These are phyloP conservation scores for Proterorhinus semilunaris DNA, from an alignment of 2,113 vertebrate genomes.

Conservation along the genomic window DNA sequence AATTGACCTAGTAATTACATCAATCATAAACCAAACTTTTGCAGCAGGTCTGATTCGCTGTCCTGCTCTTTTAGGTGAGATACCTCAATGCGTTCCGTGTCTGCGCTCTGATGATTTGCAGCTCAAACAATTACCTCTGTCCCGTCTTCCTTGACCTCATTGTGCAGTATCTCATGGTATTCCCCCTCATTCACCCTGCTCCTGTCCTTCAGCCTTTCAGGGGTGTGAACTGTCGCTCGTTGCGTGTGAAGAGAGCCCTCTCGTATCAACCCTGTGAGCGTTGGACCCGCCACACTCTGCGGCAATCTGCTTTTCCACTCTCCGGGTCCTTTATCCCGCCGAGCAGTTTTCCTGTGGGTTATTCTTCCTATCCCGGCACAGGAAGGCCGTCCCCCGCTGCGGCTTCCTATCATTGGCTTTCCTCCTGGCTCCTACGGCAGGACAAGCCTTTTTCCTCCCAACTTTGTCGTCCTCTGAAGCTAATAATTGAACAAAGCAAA, in stretches of 20 bases:
- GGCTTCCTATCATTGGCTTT: conserved; percentile 69
- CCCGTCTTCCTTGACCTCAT: conserved; percentile 33
- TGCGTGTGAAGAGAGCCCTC: conserved; percentile 69
- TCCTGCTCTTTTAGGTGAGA: no score
- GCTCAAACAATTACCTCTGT: conserved; percentile 1
- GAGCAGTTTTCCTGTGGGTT: conserved; percentile 72
- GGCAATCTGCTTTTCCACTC: conserved; percentile 71
- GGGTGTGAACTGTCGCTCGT: conserved; percentile 40
- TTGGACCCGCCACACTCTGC: conserved; percentile 45
- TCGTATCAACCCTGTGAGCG: conserved; percentile 59
- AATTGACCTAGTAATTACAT: background rate
- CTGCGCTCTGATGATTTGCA: conserved; percentile 7
- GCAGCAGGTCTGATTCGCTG: background rate
- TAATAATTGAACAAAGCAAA: conserved; percentile 34
- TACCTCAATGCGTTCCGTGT: background rate
- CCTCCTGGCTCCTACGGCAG: conserved; percentile 44
- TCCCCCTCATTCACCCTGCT: conserved; percentile 32
- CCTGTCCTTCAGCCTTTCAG: conserved; percentile 10
- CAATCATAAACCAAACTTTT: background rate
- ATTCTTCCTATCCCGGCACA: conserved; percentile 74
- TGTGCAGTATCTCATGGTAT: conserved; percentile 40
- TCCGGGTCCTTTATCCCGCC: conserved; percentile 69
- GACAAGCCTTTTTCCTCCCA: conserved; percentile 51
- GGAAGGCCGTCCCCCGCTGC: conserved; percentile 68
- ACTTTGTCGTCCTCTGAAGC: conserved; percentile 33